Base-by-base conservation (phyloP, 2,797 vertebrate genomes). In the Karalla daura region DNA sequence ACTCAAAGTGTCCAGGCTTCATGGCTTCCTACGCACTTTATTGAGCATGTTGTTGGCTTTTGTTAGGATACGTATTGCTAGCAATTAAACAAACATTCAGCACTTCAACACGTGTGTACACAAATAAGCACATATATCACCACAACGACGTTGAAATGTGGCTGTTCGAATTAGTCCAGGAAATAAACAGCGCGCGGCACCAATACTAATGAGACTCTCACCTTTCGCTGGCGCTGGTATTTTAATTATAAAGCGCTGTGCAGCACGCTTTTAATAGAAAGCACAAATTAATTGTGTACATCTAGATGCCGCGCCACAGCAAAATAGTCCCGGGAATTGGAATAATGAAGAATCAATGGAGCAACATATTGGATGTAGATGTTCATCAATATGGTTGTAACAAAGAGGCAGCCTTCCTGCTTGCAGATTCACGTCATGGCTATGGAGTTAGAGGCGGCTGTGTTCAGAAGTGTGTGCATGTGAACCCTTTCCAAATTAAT, bases 261-360 rank as follows among this genome's bases (percentile, higher is more conserved):
- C 78, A 69, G 86, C 70, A 56, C 64, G 81, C 80, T 86, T 92
- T 92, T 92, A 91, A 92, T 88, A 86, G 86, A 89, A 89, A 84
- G 54, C 62, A 41, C 81, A 90, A 85, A 91, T 92, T 89, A 91
- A 92, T 89, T 86, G 80, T 69, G 78, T 86, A 85, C 77, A 73
- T 82, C 83, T 59, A 30, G 73, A 62, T 62, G 64, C 80, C 63
- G 56, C 56, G 63, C 62, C 72, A 70, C 67, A 53, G 61, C 81
- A 67, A 77, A 89, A 88, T 49, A 60, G 73, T 84, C 78, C 35
- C 24, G 80, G 86, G 90, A 91, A 88, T 84, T 85, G 78, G 77
- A 90, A 91, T 90, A 90, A 94, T 86, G 86, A 89, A 89, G 81
- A 93, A 91, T 92, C 92, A 93, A 92, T 91, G 87, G 80, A 90